Evolutionary conservation across 1,140 invertebrate genomes (phyloP).

Genomic region (Lineus longissimus): DNA sequence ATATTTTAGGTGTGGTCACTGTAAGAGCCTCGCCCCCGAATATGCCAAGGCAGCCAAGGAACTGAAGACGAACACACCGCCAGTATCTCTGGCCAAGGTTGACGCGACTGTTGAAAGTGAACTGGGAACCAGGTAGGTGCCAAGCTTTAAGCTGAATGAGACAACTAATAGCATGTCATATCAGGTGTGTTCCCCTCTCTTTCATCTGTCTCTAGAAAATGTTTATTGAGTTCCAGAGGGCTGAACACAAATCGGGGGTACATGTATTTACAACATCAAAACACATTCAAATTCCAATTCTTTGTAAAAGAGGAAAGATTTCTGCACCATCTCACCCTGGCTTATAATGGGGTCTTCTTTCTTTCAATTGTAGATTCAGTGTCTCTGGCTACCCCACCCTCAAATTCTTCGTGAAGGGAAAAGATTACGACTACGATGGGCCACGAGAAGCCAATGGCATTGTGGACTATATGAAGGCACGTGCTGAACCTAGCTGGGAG

Average conservation of each 20-base stretch:
- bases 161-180: neutral
- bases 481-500: conserved; percentile 57
- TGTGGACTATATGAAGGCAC: conserved; percentile 59
- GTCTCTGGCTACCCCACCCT: conserved; percentile 55
- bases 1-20: conserved; percentile 76
- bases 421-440: conserved; percentile 53
- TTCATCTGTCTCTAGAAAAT: no score
- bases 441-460: conserved; percentile 53
- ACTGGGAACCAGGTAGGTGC: conserved; percentile 49
- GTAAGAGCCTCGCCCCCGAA: conserved; percentile 93
- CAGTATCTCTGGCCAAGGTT: conserved; percentile 56
- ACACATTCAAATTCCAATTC: no score
- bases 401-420: conserved; percentile 53
- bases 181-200: no score
- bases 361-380: conserved; percentile 34
- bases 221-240: no score
- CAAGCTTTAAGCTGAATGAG: neutral
- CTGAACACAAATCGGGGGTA: no score
- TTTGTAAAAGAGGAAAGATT: no score
- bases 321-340: no score
- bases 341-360: no score
- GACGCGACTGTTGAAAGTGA: conserved; percentile 57
- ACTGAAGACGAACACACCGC: conserved; percentile 65
- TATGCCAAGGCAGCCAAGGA: conserved; percentile 88
- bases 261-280: no score